Percentiles rank a stretch among this genome's conserved stretches.
Evolutionary conservation across 2,888 invertebrate genomes (phyloP).

Genomic region (Harpagoxenus sublaevis): DNA sequence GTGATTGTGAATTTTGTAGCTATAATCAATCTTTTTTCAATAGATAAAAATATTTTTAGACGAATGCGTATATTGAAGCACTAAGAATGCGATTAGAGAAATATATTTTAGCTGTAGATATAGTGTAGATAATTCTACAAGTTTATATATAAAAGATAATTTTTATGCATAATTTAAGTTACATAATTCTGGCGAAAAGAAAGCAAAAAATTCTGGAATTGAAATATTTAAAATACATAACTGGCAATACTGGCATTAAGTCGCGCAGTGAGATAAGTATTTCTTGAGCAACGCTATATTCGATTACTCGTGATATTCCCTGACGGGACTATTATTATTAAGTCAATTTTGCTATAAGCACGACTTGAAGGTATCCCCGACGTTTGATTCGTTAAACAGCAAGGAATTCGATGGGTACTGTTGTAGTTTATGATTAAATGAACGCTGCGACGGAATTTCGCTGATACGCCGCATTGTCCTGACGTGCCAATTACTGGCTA

Average conservation of each 20-base stretch:
- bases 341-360: constrained; percentile 8
- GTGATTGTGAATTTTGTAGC: background rate
- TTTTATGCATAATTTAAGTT: background rate
- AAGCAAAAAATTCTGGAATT: background rate
- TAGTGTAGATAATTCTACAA: background rate
- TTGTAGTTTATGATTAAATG: constrained; percentile 52
- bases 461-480: constrained; percentile 54
- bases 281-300: background rate
- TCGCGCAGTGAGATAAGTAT: background rate
- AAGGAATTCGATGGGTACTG: constrained; percentile 31
- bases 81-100: background rate
- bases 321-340: background rate
- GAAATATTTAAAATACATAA: background rate
- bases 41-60: background rate
- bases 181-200: background rate
- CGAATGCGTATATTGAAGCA: background rate
- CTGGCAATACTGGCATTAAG: background rate
- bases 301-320: background rate
- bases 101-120: background rate
- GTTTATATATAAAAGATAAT: background rate
- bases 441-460: constrained; percentile 43
- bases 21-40: background rate
- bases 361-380: background rate
- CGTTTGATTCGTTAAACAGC: constrained; percentile 29
- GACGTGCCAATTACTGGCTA: constrained; percentile 55